Evolutionary conservation across 2,113 vertebrate species (phyloP).

Genomic region (Brachionichthys hirsutus): DNA sequence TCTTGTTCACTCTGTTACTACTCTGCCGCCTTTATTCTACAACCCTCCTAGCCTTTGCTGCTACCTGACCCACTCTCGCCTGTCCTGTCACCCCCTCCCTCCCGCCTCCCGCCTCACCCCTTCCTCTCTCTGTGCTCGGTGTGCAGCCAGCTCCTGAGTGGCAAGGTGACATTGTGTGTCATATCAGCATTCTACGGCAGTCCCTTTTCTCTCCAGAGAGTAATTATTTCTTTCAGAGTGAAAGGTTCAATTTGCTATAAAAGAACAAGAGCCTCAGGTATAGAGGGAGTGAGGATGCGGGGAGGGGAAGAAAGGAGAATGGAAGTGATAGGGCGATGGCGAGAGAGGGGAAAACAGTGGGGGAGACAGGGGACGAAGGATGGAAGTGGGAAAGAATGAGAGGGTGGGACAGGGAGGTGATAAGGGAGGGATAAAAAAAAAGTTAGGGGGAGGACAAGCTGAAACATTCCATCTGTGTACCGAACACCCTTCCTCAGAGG

Average conservation of each 20-base stretch:
- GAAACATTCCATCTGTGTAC: constrained; percentile 62
- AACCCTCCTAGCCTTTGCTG: constrained; percentile 46
- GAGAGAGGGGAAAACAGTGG: constrained; percentile 26
- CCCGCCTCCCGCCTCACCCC: constrained; percentile 8
- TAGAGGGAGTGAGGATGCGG: constrained; percentile 62
- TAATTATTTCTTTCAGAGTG: constrained; percentile 87
- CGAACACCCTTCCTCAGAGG: constrained; percentile 66
- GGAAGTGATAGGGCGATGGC: constrained; percentile 64
- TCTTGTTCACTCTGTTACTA: constrained; percentile 41
- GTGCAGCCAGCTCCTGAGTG: constrained; percentile 75
- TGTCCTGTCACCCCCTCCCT: too few species aligned
- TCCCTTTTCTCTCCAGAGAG: constrained; percentile 84
- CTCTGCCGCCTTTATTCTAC: constrained; percentile 53
- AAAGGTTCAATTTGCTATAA: constrained; percentile 90
- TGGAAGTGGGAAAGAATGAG: constrained; percentile 48
- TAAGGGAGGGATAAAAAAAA: constrained; percentile 23
- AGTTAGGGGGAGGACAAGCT: constrained; percentile 50
- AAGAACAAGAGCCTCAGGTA: constrained; percentile 81
- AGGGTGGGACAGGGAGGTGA: constrained; percentile 34
- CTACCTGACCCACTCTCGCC: constrained; percentile 49
- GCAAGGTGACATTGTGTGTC: constrained; percentile 93
- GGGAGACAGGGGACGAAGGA: constrained; percentile 38
- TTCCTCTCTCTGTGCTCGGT: constrained; percentile 47
- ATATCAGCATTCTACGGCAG: constrained; percentile 84
- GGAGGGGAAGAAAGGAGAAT: constrained; percentile 52